phyloP scores from a whole-genome alignment of 1,140 invertebrate species.

The Atta texana region DNA sequence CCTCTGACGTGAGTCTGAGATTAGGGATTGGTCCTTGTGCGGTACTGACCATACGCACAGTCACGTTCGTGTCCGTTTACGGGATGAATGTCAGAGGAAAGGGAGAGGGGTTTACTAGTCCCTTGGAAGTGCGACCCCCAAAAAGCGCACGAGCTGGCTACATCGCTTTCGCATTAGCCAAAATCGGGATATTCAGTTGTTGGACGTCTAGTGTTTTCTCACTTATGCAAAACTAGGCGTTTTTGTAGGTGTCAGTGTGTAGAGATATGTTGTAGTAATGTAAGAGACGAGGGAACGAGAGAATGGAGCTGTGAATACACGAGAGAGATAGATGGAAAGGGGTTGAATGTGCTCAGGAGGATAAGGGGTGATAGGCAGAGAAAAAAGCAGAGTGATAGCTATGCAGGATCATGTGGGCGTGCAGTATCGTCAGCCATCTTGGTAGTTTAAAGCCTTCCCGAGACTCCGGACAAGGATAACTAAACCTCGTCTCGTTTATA shows the following conservation, averaged over 20 bases:
- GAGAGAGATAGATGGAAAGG: conserved; percentile 14
- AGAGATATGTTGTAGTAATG: conserved; percentile 36
- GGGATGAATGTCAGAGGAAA: too few relatives aligned
- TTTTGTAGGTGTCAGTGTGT: conserved; percentile 62
- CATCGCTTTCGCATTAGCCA: conserved; percentile 74
- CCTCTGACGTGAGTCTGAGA: not conserved
- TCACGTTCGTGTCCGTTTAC: not conserved
- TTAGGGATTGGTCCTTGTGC: not conserved
- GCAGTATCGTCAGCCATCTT: conserved; percentile 73
- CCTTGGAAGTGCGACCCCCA: conserved; percentile 15
- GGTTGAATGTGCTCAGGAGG: not conserved
- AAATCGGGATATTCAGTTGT: conserved; percentile 33
- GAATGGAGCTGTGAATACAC: too few relatives aligned
- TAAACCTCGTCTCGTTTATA: conserved; percentile 58
- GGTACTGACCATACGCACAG: conserved; percentile 23
- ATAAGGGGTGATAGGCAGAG: conserved; percentile 14
- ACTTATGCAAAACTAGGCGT: conserved; percentile 71
- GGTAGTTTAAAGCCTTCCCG: conserved; percentile 67
- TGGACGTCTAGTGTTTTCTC: conserved; percentile 62
- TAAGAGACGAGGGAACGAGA: conserved; percentile 31
- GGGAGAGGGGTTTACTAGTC: not conserved
- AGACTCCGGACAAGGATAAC: conserved; percentile 60
- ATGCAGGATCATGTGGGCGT: conserved; percentile 76
- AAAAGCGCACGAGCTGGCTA: conserved; percentile 43
- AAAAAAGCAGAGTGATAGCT: conserved; percentile 73